Evolutionary conservation across 2,113 vertebrate genomes (phyloP), one percentile per base, ranked within the genome.

Genomic region (Apteryx owenii): DNA sequence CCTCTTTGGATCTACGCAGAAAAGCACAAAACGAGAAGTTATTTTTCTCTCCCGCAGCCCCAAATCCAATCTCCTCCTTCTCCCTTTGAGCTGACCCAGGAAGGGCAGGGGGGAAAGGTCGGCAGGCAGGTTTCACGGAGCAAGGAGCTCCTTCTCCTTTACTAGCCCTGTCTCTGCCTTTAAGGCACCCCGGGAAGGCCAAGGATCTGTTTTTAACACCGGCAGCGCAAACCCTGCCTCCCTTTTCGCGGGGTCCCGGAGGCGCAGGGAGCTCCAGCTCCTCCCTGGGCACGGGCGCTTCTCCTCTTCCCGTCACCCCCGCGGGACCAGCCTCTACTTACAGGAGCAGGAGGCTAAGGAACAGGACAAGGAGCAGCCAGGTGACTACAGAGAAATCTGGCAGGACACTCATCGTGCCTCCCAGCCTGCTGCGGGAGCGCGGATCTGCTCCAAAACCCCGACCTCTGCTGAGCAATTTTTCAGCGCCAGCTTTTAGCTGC

Each of bases 351-450:
- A 99, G 94, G 2, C 89, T 51, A 46, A 98, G 26, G 56, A 93
- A 69, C 16, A 97, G 15, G 38, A 70, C 48, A 58, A 98, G 38
- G 10, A 98, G 95, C 29, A 96, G 79, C 98, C 98, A 98, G 5
- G 97, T 98, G 81, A 93, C 93, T 7, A 78, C 6, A 10, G 97
- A 98, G 21, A 98, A 85, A 60, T 73, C 77, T 21, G 95, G 66
- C 42, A 93, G 33, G 21, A 95, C 54, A n/a, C 10, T 21, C 94
- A 95, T 89, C 1, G 4, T 2, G 22, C 4, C 31, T 21, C 48
- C 21, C 21, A 56, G 33, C 23, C 77, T 20, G 66, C 29, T 20
- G 44, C 4, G 5, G 8, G 17, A 28, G 3, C 36, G 12, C 8
- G 1, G 1, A 4, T 22, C 46, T 46, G 21, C 48, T 11, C 12